These are phyloP conservation scores for Cantharis lateralis DNA, from an alignment of 2,888 invertebrate species.

Conservation along the genomic window DNA sequence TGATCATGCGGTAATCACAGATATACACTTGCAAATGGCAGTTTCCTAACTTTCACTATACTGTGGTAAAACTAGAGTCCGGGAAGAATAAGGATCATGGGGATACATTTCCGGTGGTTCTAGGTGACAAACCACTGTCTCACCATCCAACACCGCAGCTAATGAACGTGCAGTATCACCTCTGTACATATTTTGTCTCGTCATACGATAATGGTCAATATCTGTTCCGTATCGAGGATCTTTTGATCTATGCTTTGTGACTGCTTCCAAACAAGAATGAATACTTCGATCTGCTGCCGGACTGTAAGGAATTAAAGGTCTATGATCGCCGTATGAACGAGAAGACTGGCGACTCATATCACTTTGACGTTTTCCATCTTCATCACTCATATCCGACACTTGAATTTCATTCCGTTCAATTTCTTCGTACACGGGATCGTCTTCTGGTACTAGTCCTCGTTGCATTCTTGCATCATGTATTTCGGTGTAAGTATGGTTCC, in stretches of 20 bases:
- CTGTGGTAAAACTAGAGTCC: constrained; percentile 63
- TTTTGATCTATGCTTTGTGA: constrained; percentile 53
- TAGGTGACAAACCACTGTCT: constrained; percentile 84
- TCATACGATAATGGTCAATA: constrained; percentile 60
- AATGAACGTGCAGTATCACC: constrained; percentile 65
- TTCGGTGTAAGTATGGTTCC: constrained; percentile 80
- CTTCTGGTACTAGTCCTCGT: constrained; percentile 64
- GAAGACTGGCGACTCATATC: constrained; percentile 73
- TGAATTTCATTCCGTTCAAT: constrained; percentile 75
- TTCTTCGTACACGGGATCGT: constrained; percentile 83
- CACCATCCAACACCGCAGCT: constrained; percentile 83
- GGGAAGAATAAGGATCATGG: constrained; percentile 59
- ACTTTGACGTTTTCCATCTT: constrained; percentile 75
- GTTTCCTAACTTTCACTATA: constrained; percentile 66
- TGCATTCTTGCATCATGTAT: constrained; percentile 61
- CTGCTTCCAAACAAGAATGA: constrained; percentile 45
- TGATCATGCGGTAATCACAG: constrained; percentile 58
- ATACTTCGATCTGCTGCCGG: constrained; percentile 66
- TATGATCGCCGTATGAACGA: constrained; percentile 78
- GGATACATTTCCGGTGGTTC: constrained; percentile 67
- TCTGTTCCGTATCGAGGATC: constrained; percentile 58
- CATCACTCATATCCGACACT: constrained; percentile 79
- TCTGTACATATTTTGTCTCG: constrained; percentile 59
- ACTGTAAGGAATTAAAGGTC: constrained; percentile 79
- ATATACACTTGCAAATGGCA: constrained; percentile 58